These are phyloP conservation scores for Megaceryle alcyon DNA, from an alignment of 2,797 vertebrate genomes.

Conservation along the genomic window DNA sequence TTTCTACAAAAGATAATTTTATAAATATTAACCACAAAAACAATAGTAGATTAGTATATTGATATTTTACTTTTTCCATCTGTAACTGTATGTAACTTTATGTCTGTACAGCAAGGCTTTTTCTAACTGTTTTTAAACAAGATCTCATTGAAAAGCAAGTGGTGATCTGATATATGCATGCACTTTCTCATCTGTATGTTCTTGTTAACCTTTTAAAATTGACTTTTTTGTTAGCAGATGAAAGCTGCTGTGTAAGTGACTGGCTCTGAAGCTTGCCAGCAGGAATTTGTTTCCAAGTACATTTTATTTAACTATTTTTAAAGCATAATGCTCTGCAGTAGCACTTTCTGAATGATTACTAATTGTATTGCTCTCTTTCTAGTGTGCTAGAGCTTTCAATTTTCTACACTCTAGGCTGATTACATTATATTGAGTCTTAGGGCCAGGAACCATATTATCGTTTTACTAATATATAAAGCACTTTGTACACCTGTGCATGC, in stretches of 20 bases:
- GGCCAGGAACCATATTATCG: not conserved
- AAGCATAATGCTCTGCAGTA: not conserved
- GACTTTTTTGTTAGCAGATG: not conserved
- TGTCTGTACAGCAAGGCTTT: not conserved
- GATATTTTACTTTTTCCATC: not conserved
- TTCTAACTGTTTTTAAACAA: not conserved
- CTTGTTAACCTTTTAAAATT: constrained; percentile 25
- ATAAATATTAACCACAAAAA: not conserved
- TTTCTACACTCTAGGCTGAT: not conserved
- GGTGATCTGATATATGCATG: not conserved
- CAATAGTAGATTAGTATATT: not conserved
- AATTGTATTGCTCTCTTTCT: constrained; percentile 21
- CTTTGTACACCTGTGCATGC: not conserved
- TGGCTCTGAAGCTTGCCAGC: constrained; percentile 16
- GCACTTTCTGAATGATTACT: constrained; percentile 20
- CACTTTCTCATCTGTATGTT: not conserved
- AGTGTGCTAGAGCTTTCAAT: not conserved
- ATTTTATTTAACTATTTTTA: constrained; percentile 22
- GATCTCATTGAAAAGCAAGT: not conserved
- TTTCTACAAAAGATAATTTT: not conserved
- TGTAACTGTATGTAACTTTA: not conserved
- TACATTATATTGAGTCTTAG: not conserved
- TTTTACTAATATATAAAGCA: not conserved
- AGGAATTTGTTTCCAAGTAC: not conserved
- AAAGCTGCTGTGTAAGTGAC: constrained; percentile 10